These are phyloP conservation scores for Bryconaethiops microstoma DNA, from an alignment of 2,797 vertebrate species.

Conservation along the genomic window DNA sequence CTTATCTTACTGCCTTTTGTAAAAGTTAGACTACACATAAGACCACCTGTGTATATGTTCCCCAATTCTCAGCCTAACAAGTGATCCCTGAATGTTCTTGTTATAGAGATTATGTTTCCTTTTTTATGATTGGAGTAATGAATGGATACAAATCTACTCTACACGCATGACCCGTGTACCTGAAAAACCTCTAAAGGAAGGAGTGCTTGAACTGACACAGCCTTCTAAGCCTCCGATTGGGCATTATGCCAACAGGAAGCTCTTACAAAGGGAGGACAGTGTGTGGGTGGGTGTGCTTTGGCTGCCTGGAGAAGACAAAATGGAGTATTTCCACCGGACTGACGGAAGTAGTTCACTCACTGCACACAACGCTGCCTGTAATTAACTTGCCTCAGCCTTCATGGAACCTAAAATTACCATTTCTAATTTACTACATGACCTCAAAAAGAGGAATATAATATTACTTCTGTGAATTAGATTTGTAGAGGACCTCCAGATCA, in stretches of 20 bases:
- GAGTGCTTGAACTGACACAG: constrained; percentile 44
- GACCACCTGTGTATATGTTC: neutral
- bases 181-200: constrained; percentile 14
- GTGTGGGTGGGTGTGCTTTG: constrained; percentile 53
- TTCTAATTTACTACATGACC: constrained; percentile 17
- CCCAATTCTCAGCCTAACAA: neutral
- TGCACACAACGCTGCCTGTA: neutral
- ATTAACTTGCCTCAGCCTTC: constrained; percentile 33
- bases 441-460: neutral
- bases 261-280: constrained; percentile 53
- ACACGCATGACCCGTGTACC: constrained; percentile 22
- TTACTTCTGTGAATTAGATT: constrained; percentile 7
- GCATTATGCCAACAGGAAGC: constrained; percentile 55
- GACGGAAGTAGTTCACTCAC: constrained; percentile 46
- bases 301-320: constrained; percentile 50
- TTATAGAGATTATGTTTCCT: neutral
- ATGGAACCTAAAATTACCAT: constrained; percentile 29
- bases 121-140: constrained; percentile 18
- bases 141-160: constrained; percentile 7
- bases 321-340: constrained; percentile 53
- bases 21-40: neutral
- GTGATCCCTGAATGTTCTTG: neutral
- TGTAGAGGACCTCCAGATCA: constrained; percentile 1
- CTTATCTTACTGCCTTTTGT: neutral
- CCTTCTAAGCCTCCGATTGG: constrained; percentile 40